Evolutionary conservation across 2,888 invertebrate species (phyloP), one percentile per base, ranked within the genome.

Genomic region (Petrolisthes cinctipes): DNA sequence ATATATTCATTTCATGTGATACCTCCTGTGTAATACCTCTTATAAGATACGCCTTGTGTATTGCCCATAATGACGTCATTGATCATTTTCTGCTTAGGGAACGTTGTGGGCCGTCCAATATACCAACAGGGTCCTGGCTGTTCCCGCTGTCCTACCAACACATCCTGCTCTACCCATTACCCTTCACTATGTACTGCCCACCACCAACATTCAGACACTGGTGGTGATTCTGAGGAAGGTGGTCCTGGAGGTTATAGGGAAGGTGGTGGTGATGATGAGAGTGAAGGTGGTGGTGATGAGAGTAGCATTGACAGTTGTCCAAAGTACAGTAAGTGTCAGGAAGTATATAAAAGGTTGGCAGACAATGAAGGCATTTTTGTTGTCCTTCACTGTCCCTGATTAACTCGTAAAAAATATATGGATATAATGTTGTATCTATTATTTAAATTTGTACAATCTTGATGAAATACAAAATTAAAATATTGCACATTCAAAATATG

Each of bases 21-120:
- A 37, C 2, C 37, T 37, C 37, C 37, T 37, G 37, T 37, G 37
- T 37, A 37, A 37, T 37, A 37, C 37, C 37, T 37, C 37, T 1
- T 37, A 37, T 37, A 37, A 2, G 37, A 37, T 37, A 37, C 0
- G 37, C 37, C 37, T 37, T 37, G 37, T 37, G 37, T 37, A 37
- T 37, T 37, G 37, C 37, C 37, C 37, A 37, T 37, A 37, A 4
- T n/a, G 5, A 37, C 79, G 11, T 79, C 54, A 17, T 1, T 20
- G 23, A 17, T 23, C 7, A n/a, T 73, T 7, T 53, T n/a, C 23
- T 96, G 96, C 17, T 95, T 91, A 20, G 93, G 93, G 23, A 93
- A 93, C 90, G 73, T 91, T 17, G 81, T 91, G 0, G 92, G 91
- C 4, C 84, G 91, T 23, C 91, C 92, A 5, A 89, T 93, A 73